A percentile compares a stretch with the other conserved stretches of the same genome.
Conservation (phyloP, 2,113 vertebrate species). For the Forbesichthys agassizii region DNA sequence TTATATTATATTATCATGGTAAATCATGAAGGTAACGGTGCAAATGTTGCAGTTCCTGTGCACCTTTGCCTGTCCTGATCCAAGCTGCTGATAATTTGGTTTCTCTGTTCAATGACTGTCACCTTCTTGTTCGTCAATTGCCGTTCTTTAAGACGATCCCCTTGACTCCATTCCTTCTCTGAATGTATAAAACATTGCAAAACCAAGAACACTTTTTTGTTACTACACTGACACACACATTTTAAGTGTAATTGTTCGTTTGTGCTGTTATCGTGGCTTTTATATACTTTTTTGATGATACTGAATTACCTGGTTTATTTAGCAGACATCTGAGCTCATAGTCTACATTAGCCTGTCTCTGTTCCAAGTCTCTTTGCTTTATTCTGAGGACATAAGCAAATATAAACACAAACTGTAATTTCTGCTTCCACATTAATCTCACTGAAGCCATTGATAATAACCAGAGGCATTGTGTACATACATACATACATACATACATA, state of each 20-base stretch:
- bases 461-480: background rate
- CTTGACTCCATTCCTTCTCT: conserved; percentile 86
- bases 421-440: background rate
- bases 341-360: conserved; percentile 89
- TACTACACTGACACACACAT: background rate
- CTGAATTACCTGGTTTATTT: conserved; percentile 86
- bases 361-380: conserved; percentile 90
- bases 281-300: too few relatives aligned
- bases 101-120: conserved; percentile 88
- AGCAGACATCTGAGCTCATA: conserved; percentile 88
- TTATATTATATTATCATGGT: background rate
- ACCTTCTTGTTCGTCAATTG: conserved; percentile 87
- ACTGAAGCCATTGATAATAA: background rate
- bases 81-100: conserved; percentile 88
- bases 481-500: too few relatives aligned
- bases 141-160: conserved; percentile 82
- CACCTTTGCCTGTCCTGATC: conserved; percentile 91
- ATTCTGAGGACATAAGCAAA: conserved; percentile 69
- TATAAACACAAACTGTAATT: background rate
- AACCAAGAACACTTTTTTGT: background rate
- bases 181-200: conserved; percentile 6
- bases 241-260: background rate
- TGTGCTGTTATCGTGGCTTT: background rate
- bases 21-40: background rate
- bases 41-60: accelerated